These are phyloP conservation scores for Sturnira hondurensis DNA, from an alignment of 2,113 vertebrate species.

Conservation along the genomic window DNA sequence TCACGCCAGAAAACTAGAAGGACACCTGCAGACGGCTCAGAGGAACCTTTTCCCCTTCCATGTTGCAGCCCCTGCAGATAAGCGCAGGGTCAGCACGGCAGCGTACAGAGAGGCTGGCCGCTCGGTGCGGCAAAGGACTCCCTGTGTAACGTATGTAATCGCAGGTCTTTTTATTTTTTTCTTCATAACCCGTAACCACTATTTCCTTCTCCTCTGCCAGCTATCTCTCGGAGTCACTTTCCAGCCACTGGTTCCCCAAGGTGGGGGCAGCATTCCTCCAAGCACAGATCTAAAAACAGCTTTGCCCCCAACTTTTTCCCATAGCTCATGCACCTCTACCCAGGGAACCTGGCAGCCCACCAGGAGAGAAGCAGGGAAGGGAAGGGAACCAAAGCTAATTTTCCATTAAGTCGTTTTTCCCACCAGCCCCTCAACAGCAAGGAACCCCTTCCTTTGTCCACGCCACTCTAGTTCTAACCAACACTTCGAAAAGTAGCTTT, in stretches of 20 bases:
- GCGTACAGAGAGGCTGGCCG: neutral
- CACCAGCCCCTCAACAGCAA: neutral
- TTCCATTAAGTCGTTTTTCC: constrained; percentile 7
- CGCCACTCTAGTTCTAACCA: neutral
- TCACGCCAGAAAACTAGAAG: neutral
- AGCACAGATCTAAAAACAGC: neutral
- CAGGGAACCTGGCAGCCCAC: neutral
- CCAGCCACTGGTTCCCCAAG: neutral
- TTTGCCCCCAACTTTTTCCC: neutral
- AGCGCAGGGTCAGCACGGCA: neutral
- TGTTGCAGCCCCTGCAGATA: neutral
- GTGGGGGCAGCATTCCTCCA: neutral
- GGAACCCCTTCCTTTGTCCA: neutral
- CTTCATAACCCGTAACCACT: neutral
- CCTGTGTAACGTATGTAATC: neutral
- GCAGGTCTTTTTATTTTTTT: neutral
- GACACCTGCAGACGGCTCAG: neutral
- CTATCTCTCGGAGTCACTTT: neutral
- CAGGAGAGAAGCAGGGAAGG: neutral
- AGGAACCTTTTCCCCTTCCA: neutral
- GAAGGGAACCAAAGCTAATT: neutral
- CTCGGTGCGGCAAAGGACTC: neutral
- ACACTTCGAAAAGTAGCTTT: neutral
- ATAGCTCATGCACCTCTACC: neutral
- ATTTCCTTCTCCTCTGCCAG: neutral